Percentiles rank a stretch among this genome's conserved stretches.
phyloP scores from a whole-genome alignment of 2,113 vertebrate genomes.

The Empidonax alnorum region DNA sequence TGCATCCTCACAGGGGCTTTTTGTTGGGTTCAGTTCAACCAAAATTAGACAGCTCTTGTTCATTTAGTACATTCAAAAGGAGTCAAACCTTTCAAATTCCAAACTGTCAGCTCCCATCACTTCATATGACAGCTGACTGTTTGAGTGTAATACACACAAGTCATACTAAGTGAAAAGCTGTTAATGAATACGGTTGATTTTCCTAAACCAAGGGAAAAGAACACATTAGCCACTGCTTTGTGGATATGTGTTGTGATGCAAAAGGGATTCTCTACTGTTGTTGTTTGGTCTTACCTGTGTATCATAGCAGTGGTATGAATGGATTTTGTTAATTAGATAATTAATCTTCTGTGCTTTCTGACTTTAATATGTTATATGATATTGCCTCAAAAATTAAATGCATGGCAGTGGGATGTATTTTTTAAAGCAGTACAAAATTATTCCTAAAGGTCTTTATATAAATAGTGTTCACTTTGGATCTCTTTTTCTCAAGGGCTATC shows the following conservation, averaged over 20 bases:
- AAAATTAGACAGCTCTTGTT: slow-evolving; percentile 76
- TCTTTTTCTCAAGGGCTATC: neutral
- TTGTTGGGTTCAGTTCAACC: slow-evolving; percentile 69
- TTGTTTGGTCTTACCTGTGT: slow-evolving; percentile 50
- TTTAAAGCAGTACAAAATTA: neutral
- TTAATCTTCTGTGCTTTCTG: neutral
- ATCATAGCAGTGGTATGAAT: neutral
- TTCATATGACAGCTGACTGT: slow-evolving; percentile 75
- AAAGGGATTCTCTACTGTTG: slow-evolving; percentile 40
- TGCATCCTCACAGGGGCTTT: slow-evolving; percentile 68
- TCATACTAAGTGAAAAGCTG: slow-evolving; percentile 53
- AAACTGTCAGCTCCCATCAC: slow-evolving; percentile 73
- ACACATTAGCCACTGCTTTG: slow-evolving; percentile 32
- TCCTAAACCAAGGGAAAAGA: slow-evolving; percentile 13
- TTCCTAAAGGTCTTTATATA: neutral
- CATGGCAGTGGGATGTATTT: neutral
- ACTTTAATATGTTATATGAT: neutral
- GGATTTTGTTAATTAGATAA: neutral
- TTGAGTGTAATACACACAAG: slow-evolving; percentile 66
- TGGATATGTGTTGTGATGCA: slow-evolving; percentile 40
- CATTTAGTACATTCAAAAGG: slow-evolving; percentile 75
- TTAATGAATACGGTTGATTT: slow-evolving; percentile 72
- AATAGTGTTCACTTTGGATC: neutral
- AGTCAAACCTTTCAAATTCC: slow-evolving; percentile 77
- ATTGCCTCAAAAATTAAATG: neutral